Conservation (phyloP, 2,797 vertebrate genomes). For the Adelosebastes latens region DNA sequence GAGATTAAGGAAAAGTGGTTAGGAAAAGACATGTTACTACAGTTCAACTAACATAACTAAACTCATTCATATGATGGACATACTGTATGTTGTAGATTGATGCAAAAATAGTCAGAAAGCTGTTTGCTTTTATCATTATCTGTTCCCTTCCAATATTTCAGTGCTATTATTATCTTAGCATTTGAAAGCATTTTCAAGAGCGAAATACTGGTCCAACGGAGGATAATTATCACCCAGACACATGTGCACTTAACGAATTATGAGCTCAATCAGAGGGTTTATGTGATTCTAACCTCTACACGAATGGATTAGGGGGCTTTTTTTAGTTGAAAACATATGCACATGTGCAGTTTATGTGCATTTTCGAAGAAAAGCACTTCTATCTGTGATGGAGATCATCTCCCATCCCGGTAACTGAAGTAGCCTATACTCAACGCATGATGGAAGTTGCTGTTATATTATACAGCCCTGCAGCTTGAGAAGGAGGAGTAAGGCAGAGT, state of each 20-base stretch:
- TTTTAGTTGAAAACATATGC: not conserved
- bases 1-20: too few relatives aligned
- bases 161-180: conserved; percentile 16
- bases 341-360: not conserved
- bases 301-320: not conserved
- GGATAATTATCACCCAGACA: conserved; percentile 22
- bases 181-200: conserved; percentile 33
- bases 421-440: conserved; percentile 60
- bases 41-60: conserved; percentile 44
- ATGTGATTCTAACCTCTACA: conserved; percentile 1
- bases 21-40: not conserved
- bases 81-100: not conserved
- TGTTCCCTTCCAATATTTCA: conserved; percentile 24
- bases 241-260: not conserved
- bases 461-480: conserved; percentile 73
- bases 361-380: not conserved
- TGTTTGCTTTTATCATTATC: not conserved
- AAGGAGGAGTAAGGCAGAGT: conserved; percentile 70
- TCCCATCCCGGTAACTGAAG: conserved; percentile 39
- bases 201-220: conserved; percentile 36
- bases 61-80: conserved; percentile 16
- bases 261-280: conserved; percentile 2
- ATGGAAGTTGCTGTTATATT: conserved; percentile 75
- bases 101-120: conserved; percentile 36
- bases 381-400: not conserved